These are phyloP conservation scores for Ryuthela nishihirai DNA, from an alignment of 2,888 invertebrate genomes.

Conservation along the genomic window DNA sequence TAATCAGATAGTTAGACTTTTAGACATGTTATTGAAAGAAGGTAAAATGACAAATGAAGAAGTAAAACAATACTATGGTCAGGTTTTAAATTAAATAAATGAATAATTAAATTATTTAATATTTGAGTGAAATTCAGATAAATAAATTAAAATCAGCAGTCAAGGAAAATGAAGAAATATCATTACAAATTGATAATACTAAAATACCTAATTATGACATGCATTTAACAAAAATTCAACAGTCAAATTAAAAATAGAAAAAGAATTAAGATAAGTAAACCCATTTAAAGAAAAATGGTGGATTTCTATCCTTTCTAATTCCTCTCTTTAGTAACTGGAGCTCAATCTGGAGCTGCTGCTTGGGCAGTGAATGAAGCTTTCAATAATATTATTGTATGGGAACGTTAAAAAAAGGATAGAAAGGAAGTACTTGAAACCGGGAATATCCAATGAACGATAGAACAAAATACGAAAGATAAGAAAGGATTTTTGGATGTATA, in stretches of 20 bases:
- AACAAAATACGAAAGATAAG: conserved; percentile 1
- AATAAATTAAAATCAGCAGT: neutral
- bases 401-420: neutral
- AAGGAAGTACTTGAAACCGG: neutral
- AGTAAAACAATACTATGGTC: neutral
- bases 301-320: neutral
- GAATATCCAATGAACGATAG: conserved; percentile 1
- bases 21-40: neutral
- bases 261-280: neutral
- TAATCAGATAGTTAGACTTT: neutral
- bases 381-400: neutral
- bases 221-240: neutral
- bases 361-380: neutral
- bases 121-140: neutral
- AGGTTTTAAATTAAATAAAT: neutral
- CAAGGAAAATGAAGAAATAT: neutral
- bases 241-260: neutral
- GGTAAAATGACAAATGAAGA: neutral
- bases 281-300: too few relatives aligned
- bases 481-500: conserved; percentile 1
- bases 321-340: neutral
- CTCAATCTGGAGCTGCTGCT: neutral
- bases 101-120: too few relatives aligned
- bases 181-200: too few relatives aligned
- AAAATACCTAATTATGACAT: too few relatives aligned